Evolutionary conservation across 1,140 invertebrate species (phyloP), one percentile per base, ranked within the genome.

Genomic region (Achatina immaculata): DNA sequence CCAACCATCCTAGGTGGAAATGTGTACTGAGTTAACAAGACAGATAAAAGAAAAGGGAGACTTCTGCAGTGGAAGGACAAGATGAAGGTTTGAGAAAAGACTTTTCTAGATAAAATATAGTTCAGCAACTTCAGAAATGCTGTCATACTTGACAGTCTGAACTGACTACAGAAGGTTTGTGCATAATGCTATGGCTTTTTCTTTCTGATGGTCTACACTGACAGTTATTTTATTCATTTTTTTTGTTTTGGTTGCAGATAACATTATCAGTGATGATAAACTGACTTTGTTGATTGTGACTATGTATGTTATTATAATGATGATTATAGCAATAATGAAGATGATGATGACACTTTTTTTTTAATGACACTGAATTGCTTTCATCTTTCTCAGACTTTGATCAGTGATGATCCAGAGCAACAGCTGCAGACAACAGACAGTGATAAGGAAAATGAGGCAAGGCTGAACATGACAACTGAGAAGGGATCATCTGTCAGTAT

Each of bases 361-460:
- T 19, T 9, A 38, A 36, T 42, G 21, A 14, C 68, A 9, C 21
- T 6, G 4, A 36, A 7, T 71, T 38, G 34, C 34, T 73, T 48
- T 7, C 2, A 31, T 31, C 43, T 36, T 76, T 48, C 9, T 11
- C 34, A 76, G 74, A 58, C 74, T 14, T 14, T 78, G 9, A 58
- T 78, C 7, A 28, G 40, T 45, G 34, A 38, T 4, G 55, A 24
- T 7, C 28, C n/a, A 24, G 76, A 24, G 24, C 76, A 65, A 31
- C 55, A 66, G 34, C 34, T 38, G 3, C 38, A 78, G 19, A 42
- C 38, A 28, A 78, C 55, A 16, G 76, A 78, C 76, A 78, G 76
- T 31, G 62, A 78, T 28, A 78, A 78, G 62, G 58, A 78, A 36
- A 78, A 78, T 68, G 66, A 24, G 14, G 34, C 66, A 38, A 31